These are phyloP conservation scores for Xestia sexstrigata DNA, from an alignment of 2,888 invertebrate genomes.

Conservation along the genomic window DNA sequence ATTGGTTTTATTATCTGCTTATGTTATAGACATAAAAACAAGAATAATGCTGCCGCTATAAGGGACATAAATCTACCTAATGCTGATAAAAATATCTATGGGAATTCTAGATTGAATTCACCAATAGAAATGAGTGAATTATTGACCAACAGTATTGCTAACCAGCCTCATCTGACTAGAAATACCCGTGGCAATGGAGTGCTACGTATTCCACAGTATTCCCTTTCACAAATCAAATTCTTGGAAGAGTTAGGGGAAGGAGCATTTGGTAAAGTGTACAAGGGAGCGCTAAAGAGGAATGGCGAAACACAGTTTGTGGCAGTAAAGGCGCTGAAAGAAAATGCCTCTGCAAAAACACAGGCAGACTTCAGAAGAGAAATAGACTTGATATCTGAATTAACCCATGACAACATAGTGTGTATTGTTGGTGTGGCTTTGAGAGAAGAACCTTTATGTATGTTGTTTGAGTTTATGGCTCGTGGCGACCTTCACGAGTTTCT, in stretches of 20 bases:
- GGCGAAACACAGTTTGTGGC: slow-evolving; percentile 95
- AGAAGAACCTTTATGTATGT: slow-evolving; percentile 97
- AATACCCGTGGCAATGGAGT: slow-evolving; percentile 89
- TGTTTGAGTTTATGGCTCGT: slow-evolving; percentile 99
- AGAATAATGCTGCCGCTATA: slow-evolving; percentile 91
- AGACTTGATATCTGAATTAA: slow-evolving; percentile 97
- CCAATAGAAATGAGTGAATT: slow-evolving; percentile 96
- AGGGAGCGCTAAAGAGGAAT: slow-evolving; percentile 95
- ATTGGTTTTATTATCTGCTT: slow-evolving; percentile 89
- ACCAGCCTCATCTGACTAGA: slow-evolving; percentile 86
- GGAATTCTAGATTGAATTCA: slow-evolving; percentile 94
- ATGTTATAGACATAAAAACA: slow-evolving; percentile 91
- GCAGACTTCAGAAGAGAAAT: slow-evolving; percentile 98
- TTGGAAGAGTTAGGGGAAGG: slow-evolving; percentile 98
- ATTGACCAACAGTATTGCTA: slow-evolving; percentile 90
- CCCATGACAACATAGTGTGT: slow-evolving; percentile 98
- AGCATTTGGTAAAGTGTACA: slow-evolving; percentile 99
- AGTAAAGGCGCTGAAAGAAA: slow-evolving; percentile 98
- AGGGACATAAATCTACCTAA: slow-evolving; percentile 93
- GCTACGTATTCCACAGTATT: slow-evolving; percentile 95
- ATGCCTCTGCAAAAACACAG: slow-evolving; percentile 97
- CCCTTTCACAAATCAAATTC: slow-evolving; percentile 95
- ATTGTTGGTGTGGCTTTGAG: slow-evolving; percentile 97
- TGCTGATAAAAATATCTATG: slow-evolving; percentile 95
- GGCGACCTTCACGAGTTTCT: slow-evolving; percentile 99